Base-by-base conservation (phyloP, 2,113 vertebrate species). In the Colius striatus region DNA sequence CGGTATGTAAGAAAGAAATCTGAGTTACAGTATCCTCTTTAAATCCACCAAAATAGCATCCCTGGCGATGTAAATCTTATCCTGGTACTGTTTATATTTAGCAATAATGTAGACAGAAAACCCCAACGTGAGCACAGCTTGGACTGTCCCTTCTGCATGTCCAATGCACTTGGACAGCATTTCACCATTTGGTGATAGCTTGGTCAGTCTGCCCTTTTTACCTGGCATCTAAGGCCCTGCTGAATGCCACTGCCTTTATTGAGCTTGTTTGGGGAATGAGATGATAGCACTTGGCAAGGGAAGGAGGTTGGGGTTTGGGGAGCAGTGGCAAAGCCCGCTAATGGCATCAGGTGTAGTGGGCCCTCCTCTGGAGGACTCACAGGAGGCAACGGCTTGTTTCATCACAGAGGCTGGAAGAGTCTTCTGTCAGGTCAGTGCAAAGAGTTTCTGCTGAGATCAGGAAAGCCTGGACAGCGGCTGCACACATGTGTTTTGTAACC, bases 401-500 rank as follows among this genome's bases (percentile, higher is more conserved):
- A 58, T 32, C 30, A 10, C 6, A 30, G 51, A 70, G 12, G 15
- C 82, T 78, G 34, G 57, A 80, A 61, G 27, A 16, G 43, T 91
- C 9, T 72, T 47, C 7, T 51, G 80, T 61, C 53, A 29, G 57
- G 32, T 83, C 51, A 54, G n/a, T 47, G 58, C 65, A 70, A 34
- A 2, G 18, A 11, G 3, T 1, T 20, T 68, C 34, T 65, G 29
- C 43, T 62, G 76, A n/a, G 43, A 58, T 74, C 5, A 0, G 60
- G 82, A 43, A 83, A 83, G 60, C 61, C 53, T 48, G 82, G 21
- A 41, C 1, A 0, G 65, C 53, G 4, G 2, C 47, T 66, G 55
- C 0, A 0, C 26, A 11, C 27, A 2, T 2, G 0, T 45, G 9
- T 20, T 80, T 36, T 68, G 51, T 74, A 83, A 80, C 72, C 38